phyloP scores from a whole-genome alignment of 2,888 invertebrate species.

The Athalia circularis region DNA sequence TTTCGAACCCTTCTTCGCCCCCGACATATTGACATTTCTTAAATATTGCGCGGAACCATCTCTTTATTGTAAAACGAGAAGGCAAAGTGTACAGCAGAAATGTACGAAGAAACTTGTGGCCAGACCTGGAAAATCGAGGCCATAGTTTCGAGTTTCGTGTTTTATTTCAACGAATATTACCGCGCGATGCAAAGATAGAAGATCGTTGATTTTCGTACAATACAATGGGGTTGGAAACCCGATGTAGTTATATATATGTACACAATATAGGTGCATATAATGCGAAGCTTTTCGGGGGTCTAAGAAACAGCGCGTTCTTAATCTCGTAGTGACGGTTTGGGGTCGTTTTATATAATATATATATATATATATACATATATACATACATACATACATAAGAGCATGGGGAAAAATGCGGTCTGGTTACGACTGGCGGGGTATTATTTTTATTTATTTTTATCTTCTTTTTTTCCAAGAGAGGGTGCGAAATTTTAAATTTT shows the following conservation, averaged over 20 bases:
- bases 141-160: background rate
- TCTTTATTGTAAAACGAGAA: slow-evolving; percentile 48
- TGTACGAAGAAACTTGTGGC: too few species aligned
- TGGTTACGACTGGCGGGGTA: slow-evolving; percentile 68
- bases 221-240: too few species aligned
- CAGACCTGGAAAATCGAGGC: background rate
- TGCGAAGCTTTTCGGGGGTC: too few species aligned
- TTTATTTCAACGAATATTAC: background rate
- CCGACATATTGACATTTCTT: slow-evolving; percentile 71
- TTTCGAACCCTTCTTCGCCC: slow-evolving; percentile 31
- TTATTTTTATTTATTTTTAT: slow-evolving; percentile 61
- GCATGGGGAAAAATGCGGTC: slow-evolving; percentile 59
- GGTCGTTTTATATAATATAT: background rate
- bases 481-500: slow-evolving; percentile 74
- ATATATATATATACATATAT: too few species aligned
- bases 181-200: background rate
- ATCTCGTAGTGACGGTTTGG: slow-evolving; percentile 17
- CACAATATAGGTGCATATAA: too few species aligned
- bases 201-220: too few species aligned
- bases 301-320: slow-evolving; percentile 22
- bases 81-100: slow-evolving; percentile 48
- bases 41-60: slow-evolving; percentile 63
- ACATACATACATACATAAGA: too few species aligned
- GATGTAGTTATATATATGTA: too few species aligned
- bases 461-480: slow-evolving; percentile 45